phyloP scores from a whole-genome alignment of 1,140 invertebrate species.

The Sarcophaga peregrina region DNA sequence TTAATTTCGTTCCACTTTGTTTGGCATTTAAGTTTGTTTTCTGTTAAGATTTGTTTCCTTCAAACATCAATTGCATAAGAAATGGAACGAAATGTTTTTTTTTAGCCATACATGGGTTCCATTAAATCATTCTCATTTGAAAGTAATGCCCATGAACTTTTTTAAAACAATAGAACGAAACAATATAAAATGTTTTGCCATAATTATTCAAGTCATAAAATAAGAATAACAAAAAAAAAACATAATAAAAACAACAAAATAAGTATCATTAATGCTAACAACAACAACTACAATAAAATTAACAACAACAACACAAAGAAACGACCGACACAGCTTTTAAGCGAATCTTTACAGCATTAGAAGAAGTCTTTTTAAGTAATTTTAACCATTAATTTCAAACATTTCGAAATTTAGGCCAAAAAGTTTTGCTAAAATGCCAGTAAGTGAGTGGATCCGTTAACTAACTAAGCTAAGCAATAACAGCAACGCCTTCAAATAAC shows the following conservation, averaged over 20 bases:
- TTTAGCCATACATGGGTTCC: not conserved
- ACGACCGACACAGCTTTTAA: not conserved
- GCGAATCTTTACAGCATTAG: too few relatives aligned
- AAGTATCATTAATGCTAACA: not conserved
- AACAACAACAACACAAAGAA: not conserved
- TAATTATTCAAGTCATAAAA: slow-evolving; percentile 13
- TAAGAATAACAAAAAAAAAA: not conserved
- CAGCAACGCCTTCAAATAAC: too few relatives aligned
- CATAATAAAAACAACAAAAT: not conserved
- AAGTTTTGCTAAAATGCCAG: not conserved
- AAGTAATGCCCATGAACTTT: slow-evolving; percentile 22
- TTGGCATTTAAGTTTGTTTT: too few relatives aligned
- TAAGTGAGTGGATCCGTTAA: too few relatives aligned
- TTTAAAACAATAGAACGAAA: not conserved
- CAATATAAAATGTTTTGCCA: not conserved
- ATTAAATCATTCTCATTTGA: not conserved
- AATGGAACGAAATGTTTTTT: too few relatives aligned
- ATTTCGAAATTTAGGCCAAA: slow-evolving; percentile 1
- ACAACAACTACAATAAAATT: not conserved
- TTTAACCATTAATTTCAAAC: not conserved
- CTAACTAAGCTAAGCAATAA: too few relatives aligned
- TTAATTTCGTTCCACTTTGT: too few relatives aligned
- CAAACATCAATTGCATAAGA: too few relatives aligned
- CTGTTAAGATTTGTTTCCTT: too few relatives aligned
- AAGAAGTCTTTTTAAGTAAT: too few relatives aligned